A percentile compares a stretch with the other conserved stretches of the same genome.
These are phyloP conservation scores for Hemibagrus guttatus DNA, from an alignment of 2,797 vertebrate species.

Conservation along the genomic window DNA sequence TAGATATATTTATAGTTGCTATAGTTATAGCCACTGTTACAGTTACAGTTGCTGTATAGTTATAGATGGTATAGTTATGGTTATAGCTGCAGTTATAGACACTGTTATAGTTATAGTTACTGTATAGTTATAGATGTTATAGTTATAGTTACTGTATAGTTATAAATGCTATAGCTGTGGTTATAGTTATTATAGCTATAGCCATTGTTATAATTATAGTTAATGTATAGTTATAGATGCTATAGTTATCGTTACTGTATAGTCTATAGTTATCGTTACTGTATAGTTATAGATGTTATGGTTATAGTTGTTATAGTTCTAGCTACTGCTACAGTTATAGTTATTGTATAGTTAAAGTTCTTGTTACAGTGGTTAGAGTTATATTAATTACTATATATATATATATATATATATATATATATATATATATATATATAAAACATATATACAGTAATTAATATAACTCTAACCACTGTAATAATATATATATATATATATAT, in stretches of 20 bases:
- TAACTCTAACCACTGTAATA: too few relatives aligned
- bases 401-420: too few relatives aligned
- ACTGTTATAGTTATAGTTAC: background rate
- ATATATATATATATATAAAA: too few relatives aligned
- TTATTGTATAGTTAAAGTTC: background rate
- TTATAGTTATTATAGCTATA: background rate
- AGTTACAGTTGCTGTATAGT: background rate
- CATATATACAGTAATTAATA: too few relatives aligned
- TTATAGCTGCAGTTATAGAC: background rate
- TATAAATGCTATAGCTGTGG: background rate
- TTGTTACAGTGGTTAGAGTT: too few relatives aligned
- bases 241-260: background rate
- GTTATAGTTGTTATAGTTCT: background rate
- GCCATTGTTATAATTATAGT: background rate
- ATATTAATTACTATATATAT: too few relatives aligned
- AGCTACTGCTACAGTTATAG: background rate
- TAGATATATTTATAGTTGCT: background rate
- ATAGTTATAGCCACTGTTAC: background rate
- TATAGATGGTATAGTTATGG: background rate
- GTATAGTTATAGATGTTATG: background rate
- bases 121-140: background rate
- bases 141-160: background rate
- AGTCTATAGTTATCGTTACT: too few relatives aligned
- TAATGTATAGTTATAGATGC: background rate
- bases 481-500: too few relatives aligned